Base-by-base conservation (phyloP, 2,113 vertebrate species). In the Brienomyrus longianalis region DNA sequence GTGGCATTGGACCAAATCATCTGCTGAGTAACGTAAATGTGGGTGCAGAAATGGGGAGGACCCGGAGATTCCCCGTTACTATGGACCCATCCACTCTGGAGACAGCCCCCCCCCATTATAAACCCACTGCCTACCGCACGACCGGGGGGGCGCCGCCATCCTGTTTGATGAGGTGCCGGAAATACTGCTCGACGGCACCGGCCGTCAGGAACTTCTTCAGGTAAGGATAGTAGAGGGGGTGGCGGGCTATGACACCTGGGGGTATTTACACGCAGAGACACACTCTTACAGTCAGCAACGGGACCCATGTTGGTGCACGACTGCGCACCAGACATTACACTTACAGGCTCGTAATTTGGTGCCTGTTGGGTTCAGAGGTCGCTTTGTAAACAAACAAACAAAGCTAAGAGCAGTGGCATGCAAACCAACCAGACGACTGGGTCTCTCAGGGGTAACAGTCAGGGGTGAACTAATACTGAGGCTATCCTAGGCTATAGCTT, bases 141-240 rank as follows among this genome's bases (percentile, higher is more conserved):
- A 97, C 96, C 2, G 94, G 92, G 10, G 93, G 89, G 52, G 92
- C 90, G 89, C 89, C 45, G 0, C 83, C 43, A 13, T 89, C 93
- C 89, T 96, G 93, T 45, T 31, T 31, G n/a, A 97, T 94, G 91
- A 97, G 93, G 93, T 98, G 96, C 15, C 95, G 93, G 90, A 98
- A 98, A 90, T 96, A 97, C 59, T 94, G 91, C 93, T 97, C 92
- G 91, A 97, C 91, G 11, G 95, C 95, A 77, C 96, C 92, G 88
- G 95, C 92, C 74, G 96, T 98, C 94, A 98, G 94, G 90, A 94
- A 94, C 93, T 97, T 96, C 95, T 97, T 97, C 89, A 98, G 94
- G 93, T 97, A 97, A 0, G 97, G 95, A 89, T 95, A 97, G 91
- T 96, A 97, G 62, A 97, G 94, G 0, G 97, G 96, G 89, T 98